Evolutionary conservation across 2,113 vertebrate species (phyloP), one percentile per base, ranked within the genome.

Genomic region (Alethe castanea): DNA sequence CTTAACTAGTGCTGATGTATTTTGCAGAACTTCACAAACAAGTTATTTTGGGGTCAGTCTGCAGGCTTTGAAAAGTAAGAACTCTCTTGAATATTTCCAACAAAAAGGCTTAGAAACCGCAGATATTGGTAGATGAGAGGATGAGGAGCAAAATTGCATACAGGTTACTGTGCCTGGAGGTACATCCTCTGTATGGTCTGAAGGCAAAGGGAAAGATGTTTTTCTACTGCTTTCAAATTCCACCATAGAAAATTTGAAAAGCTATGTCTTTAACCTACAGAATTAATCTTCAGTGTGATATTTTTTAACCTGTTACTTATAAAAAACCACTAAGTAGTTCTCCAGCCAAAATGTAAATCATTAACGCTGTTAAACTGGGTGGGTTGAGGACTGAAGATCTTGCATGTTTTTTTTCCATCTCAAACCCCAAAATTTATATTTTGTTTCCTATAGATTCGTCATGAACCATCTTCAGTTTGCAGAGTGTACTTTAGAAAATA

Each of bases 281-380:
- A 92, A 92, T 92, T 84, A 53, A 79, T 91, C 66, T 79, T 76
- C 44, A 60, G 2, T 60, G n/a, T 65, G 45, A 56, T 81, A 14
- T 81, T 78, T 87, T 86, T 88, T 77, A 94, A 88, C 52, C 4
- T 94, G 86, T 86, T 83, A 86, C 82, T 88, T 94, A 80, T 83
- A 42, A 90, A 93, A 95, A 95, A 67, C 1, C 65, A 66, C 42
- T 13, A 36, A 65, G 61, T 81, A 61, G 65, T 81, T 86, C 23
- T 81, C 28, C 7, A 82, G 70, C 35, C 29, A 54, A 91, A 92
- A 69, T 31, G 89, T 94, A 91, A 95, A 92, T 95, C 74, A 92
- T 94, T 95, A 95, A 92, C 90, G 4, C 44, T 70, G 47, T 90
- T 89, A 64, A 89, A 79, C 44, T 77, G 14, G 53, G 19, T 69